Base-by-base conservation (phyloP, 2,113 vertebrate species). In the Alaudala cheleensis region DNA sequence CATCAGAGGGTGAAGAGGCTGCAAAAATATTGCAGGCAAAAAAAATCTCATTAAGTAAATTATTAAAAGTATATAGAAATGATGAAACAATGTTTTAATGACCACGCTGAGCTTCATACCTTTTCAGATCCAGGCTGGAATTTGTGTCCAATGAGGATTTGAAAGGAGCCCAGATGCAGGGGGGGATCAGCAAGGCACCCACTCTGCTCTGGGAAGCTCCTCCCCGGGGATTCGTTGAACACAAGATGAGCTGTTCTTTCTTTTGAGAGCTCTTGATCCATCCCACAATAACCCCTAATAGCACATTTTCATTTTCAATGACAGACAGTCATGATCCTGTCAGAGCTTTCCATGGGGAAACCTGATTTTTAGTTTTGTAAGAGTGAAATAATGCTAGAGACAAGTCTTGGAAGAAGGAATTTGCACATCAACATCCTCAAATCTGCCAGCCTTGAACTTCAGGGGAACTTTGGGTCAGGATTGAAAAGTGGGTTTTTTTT, bases 61-160 rank as follows among this genome's bases (percentile, higher is more conserved):
- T 88, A 74, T 87, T 92, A n/a, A 94, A 91, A 85, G 19, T 9
- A 26, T 10, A 6, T 20, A 50, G 69, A 87, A 91, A 93, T 61
- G 15, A 78, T 10, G 47, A 42, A 79, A 40, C 56, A 78, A 74
- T 23, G 66, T 47, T 85, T 90, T 71, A 88, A 61, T 54, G 34
- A 31, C 26, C 69, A 9, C 2, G 4, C 45, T 18, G 39, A 88
- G 40, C 14, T 47, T 50, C 44, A 24, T 9, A 28, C 4, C 24
- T 67, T 61, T 47, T 7, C 50, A 53, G 70, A 17, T 15, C 33
- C 5, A 9, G 39, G 25, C 34, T 2, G 20, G 74, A 17, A 37
- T 86, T 24, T 31, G 6, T 60, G 70, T 47, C 47, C 60, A 40
- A 7, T 2, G 60, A 47, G 58, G 57, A 77, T 77, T 77, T 29